phyloP scores from a whole-genome alignment of 2,888 invertebrate species.

The Drosophila borborema region DNA sequence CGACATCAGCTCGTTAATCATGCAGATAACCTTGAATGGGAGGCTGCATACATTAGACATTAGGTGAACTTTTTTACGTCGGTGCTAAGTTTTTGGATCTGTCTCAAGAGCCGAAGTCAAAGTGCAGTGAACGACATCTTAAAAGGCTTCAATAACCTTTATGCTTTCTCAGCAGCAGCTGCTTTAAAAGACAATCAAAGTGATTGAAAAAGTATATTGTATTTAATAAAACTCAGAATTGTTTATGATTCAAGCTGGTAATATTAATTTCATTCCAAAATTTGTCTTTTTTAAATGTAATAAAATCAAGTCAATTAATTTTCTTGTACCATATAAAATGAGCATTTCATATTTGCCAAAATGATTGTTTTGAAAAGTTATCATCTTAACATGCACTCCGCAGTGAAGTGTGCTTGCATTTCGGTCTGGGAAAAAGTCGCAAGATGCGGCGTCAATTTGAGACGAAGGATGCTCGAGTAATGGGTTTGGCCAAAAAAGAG shows the following conservation, averaged over 20 bases:
- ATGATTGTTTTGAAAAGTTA: background rate
- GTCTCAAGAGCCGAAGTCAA: background rate
- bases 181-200: background rate
- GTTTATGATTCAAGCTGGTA: background rate
- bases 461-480: background rate
- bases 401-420: background rate
- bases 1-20: constrained; percentile 61
- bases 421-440: background rate
- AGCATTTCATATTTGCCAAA: background rate
- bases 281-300: background rate
- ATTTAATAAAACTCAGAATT: background rate
- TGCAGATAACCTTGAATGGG: constrained; percentile 62
- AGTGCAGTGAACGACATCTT: constrained; percentile 16
- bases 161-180: background rate
- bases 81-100: constrained; percentile 14
- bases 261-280: background rate
- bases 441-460: background rate
- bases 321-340: background rate
- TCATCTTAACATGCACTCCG: background rate
- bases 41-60: constrained; percentile 57
- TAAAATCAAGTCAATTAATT: background rate
- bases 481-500: background rate
- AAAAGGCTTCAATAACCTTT: background rate
- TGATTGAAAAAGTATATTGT: background rate
- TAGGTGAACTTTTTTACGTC: constrained; percentile 37